A percentile compares a stretch with the other conserved stretches of the same genome.
These are phyloP conservation scores for Andrena chrysosceles DNA, from an alignment of 2,888 invertebrate genomes.

Conservation along the genomic window DNA sequence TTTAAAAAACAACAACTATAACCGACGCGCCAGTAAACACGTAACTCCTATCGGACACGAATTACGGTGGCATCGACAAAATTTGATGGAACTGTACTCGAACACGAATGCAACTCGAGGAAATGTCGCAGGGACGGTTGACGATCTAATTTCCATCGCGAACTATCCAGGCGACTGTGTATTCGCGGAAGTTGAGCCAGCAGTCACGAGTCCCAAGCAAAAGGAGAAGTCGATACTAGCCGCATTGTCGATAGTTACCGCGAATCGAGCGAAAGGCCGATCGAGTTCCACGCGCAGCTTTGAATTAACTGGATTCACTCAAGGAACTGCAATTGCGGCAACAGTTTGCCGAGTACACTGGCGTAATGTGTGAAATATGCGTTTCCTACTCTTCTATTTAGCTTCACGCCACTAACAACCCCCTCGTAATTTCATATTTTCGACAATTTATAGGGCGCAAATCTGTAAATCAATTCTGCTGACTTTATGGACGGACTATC, in stretches of 20 bases:
- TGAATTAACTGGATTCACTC: conserved; percentile 62
- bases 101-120: conserved; percentile 28
- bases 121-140: conserved; percentile 34
- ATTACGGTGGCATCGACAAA: background rate
- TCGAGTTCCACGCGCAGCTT: conserved; percentile 38
- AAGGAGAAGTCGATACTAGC: conserved; percentile 61
- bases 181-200: conserved; percentile 52
- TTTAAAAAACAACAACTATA: background rate
- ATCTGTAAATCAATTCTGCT: too few species aligned
- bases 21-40: background rate
- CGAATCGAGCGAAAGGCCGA: conserved; percentile 65
- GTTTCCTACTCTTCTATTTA: background rate
- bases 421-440: background rate
- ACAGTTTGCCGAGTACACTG: conserved; percentile 53
- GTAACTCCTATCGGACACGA: background rate
- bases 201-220: conserved; percentile 42
- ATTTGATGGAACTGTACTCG: background rate
- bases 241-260: conserved; percentile 66
- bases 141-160: conserved; percentile 66
- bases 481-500: too few species aligned
- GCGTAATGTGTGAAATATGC: conserved; percentile 18
- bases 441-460: too few species aligned
- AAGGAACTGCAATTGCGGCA: conserved; percentile 59
- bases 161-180: conserved; percentile 19
- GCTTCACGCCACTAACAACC: too few species aligned